These are phyloP conservation scores for Trichoplusia ni DNA, from an alignment of 1,140 invertebrate genomes.

Conservation along the genomic window DNA sequence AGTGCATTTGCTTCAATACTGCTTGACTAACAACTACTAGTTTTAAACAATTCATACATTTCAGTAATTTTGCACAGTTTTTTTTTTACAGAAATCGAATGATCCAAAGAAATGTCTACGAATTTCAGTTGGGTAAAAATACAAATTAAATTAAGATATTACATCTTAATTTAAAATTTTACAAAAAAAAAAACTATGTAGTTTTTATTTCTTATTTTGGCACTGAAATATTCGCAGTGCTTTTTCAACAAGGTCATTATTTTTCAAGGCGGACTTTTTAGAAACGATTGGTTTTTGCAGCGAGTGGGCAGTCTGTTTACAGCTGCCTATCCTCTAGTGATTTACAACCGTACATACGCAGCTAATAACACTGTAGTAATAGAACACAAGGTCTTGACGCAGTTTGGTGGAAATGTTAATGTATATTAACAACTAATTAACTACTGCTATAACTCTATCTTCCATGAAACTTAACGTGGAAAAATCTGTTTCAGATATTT, in stretches of 20 bases:
- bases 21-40: background rate
- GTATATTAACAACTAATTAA: constrained; percentile 23
- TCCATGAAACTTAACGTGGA: background rate
- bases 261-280: constrained; percentile 50
- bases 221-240: constrained; percentile 41
- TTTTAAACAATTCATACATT: no score
- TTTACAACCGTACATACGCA: constrained; percentile 56
- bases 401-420: constrained; percentile 44
- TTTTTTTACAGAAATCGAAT: no score
- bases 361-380: constrained; percentile 49
- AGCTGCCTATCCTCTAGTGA: constrained; percentile 52
- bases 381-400: constrained; percentile 55
- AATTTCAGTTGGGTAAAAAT: no score
- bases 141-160: constrained; percentile 1
- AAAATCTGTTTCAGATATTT: background rate
- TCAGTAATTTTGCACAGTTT: no score
- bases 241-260: constrained; percentile 56
- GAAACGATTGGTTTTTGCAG: constrained; percentile 51
- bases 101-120: no score
- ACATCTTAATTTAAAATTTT: no score
- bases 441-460: constrained; percentile 6
- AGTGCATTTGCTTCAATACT: background rate
- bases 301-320: constrained; percentile 66
- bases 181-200: no score
- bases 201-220: constrained; percentile 41